Conservation (phyloP, 2,113 vertebrate genomes). For the Orientallactaga bullata region DNA sequence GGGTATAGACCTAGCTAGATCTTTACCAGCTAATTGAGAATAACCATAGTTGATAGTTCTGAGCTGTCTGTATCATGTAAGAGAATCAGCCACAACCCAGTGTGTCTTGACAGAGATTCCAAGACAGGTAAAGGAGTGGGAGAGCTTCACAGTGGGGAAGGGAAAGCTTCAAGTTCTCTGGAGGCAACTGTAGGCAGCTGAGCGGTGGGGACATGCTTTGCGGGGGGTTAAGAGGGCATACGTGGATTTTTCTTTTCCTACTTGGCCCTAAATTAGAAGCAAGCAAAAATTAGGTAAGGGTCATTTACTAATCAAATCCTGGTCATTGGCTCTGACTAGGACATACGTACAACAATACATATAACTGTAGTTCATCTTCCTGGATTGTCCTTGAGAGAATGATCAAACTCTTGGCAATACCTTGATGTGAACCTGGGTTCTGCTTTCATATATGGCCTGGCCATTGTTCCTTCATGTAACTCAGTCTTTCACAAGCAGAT, state of each 20-base stretch:
- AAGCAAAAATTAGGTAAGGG: neutral
- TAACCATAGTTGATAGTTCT: neutral
- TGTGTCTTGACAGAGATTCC: neutral
- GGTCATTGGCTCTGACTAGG: neutral
- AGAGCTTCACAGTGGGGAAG: neutral
- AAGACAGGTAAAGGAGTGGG: neutral
- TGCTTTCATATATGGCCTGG: neutral
- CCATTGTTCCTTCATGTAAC: neutral
- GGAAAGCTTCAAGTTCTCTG: neutral
- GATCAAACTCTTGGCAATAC: neutral
- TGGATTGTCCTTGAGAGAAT: neutral
- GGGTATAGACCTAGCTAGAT: neutral
- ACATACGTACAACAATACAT: no score
- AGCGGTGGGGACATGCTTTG: neutral
- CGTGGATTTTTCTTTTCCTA: neutral
- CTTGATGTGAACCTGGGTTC: neutral
- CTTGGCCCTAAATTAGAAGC: neutral
- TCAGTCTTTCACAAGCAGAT: neutral
- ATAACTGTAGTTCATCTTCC: neutral
- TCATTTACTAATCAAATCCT: neutral
- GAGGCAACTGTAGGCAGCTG: neutral
- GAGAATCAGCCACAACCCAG: neutral
- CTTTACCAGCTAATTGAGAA: neutral
- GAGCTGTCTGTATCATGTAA: neutral
- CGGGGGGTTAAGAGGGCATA: neutral